Evolutionary conservation across 2,888 invertebrate genomes (phyloP), one percentile per base, ranked within the genome.

Genomic region (Lumbricus terrestris): DNA sequence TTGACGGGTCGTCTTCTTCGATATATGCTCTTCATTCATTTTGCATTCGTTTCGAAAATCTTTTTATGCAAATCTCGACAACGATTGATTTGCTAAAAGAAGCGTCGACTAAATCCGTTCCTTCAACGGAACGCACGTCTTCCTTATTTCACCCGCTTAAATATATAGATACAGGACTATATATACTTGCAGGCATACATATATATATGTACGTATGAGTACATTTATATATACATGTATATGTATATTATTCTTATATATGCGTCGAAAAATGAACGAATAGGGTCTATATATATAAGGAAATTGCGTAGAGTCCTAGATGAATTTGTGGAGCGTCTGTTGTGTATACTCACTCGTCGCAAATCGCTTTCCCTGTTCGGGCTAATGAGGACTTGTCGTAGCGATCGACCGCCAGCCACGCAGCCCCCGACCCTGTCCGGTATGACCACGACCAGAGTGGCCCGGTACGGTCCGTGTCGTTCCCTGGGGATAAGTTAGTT

Each of bases 401-500:
- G 37, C 23, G 85, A 33, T 85, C 85, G 69, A 69, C 29, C 69
- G n/a, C n/a, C n/a, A 1, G 69, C 8, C n/a, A n/a, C n/a, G n/a
- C n/a, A n/a, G n/a, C n/a, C n/a, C n/a, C 69, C 69, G 69, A 16
- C 69, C 69, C 69, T n/a, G 69, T 69, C 69, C n/a, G 16, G 69
- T 69, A 29, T n/a, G n/a, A 69, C 69, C 69, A 29, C 29, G n/a
- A 8, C 69, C 69, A n/a, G 5, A 6, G 34, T 33, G 34, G 85
- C 35, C 35, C 35, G 85, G 85, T 20, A 85, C 35, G 37, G 37
- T 20, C 85, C 85, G 35, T 34, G 35, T 16, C 85, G 35, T 85
- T 85, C 85, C 37, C 85, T 29, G 85, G 85, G 85, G 85, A 34
- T 85, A 85, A 85, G 85, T 85, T 85, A 85, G 85, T 85, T 85